These are phyloP conservation scores for Dolomedes plantarius DNA, from an alignment of 2,888 invertebrate species.

Conservation along the genomic window DNA sequence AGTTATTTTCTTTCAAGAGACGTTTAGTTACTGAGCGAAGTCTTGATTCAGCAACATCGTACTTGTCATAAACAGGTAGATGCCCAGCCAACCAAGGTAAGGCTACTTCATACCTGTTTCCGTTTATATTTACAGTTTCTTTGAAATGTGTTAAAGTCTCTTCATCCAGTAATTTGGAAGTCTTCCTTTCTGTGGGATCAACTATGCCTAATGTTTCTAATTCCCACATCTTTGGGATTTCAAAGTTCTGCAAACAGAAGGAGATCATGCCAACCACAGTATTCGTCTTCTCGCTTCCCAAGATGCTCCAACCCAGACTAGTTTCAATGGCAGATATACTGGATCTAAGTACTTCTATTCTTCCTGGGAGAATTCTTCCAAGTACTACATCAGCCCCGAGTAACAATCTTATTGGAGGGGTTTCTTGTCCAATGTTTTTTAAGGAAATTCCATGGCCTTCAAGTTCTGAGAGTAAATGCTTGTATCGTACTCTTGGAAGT, in stretches of 20 bases:
- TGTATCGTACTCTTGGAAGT: too few species aligned
- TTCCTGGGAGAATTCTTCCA: too few species aligned
- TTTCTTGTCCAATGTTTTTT: too few species aligned
- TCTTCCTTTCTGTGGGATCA: background rate
- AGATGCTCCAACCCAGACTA: too few species aligned
- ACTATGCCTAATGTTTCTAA: background rate
- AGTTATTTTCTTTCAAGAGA: background rate
- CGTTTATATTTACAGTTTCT: background rate
- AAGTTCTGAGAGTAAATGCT: too few species aligned
- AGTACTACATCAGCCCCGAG: too few species aligned
- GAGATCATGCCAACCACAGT: background rate
- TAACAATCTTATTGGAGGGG: too few species aligned
- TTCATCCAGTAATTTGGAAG: background rate
- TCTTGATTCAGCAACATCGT: constrained; percentile 6
- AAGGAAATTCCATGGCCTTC: too few species aligned
- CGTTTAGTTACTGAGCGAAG: background rate
- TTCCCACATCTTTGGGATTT: constrained; percentile 1
- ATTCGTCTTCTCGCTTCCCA: too few species aligned
- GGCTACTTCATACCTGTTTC: background rate
- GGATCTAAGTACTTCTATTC: too few species aligned
- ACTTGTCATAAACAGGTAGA: constrained; percentile 11
- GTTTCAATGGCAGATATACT: constrained; percentile 21
- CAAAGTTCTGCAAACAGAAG: too few species aligned
- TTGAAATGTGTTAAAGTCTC: background rate
- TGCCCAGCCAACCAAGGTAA: background rate